phyloP scores from a whole-genome alignment of 2,797 vertebrate species.

The Melanotaenia parkinsoni region DNA sequence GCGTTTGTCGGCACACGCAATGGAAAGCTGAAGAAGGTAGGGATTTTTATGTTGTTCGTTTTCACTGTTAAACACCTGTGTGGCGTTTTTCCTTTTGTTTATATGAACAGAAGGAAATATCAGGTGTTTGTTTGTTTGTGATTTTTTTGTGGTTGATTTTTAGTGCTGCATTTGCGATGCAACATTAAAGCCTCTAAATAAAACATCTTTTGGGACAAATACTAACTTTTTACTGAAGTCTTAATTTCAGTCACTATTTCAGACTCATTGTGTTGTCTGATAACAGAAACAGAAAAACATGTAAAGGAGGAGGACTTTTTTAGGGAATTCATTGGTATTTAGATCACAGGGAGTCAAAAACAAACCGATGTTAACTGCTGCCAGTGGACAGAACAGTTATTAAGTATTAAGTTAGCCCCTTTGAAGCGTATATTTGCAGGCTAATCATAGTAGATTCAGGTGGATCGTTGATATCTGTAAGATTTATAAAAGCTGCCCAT shows the following conservation, averaged over 20 bases:
- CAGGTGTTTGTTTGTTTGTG: no score
- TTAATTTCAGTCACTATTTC: background rate
- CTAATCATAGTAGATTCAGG: background rate
- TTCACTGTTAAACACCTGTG: background rate
- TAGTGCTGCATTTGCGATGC: no score
- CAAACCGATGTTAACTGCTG: background rate
- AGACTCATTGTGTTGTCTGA: background rate
- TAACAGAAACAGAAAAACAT: background rate
- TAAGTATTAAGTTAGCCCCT: background rate
- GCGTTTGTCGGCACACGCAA: constrained; percentile 93
- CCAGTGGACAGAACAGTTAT: background rate
- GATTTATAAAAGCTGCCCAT: constrained; percentile 18
- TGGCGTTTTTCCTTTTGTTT: background rate
- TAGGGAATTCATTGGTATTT: background rate
- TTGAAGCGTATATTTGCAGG: background rate
- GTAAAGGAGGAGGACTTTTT: background rate
- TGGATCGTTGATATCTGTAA: background rate
- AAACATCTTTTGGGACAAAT: no score
- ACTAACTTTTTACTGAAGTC: background rate
- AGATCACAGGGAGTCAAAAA: background rate
- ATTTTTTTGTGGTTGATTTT: no score
- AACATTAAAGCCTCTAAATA: no score
- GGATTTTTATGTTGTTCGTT: constrained; percentile 1
- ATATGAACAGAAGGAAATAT: no score
- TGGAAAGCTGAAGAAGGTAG: constrained; percentile 94